Conservation (phyloP, 2,888 invertebrate species). For the Spodoptera picta region DNA sequence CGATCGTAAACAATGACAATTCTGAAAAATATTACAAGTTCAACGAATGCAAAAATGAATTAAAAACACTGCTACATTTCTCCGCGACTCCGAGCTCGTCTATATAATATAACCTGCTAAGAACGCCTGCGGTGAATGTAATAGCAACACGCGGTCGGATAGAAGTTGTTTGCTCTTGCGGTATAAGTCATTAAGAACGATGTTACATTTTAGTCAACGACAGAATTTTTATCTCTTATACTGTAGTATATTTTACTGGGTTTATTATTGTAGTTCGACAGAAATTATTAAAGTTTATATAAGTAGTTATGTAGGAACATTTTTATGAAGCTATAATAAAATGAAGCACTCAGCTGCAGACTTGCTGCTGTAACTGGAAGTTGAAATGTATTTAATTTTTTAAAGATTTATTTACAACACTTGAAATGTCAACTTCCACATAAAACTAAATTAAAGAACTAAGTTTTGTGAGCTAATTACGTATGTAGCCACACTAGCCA, state of each 20-base stretch:
- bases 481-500: too few species aligned
- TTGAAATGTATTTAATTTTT: background rate
- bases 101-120: background rate
- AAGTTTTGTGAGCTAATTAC: too few species aligned
- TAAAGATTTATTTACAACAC: background rate
- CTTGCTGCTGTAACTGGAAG: background rate
- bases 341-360: constrained; percentile 18
- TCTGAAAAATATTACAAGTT: background rate
- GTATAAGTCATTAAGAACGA: constrained; percentile 20
- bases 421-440: background rate
- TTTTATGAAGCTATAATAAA: constrained; percentile 25
- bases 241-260: background rate
- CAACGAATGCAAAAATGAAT: background rate
- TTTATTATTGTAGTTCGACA: constrained; percentile 21
- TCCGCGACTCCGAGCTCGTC: background rate
- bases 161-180: constrained; percentile 17
- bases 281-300: constrained; percentile 18
- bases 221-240: constrained; percentile 21
- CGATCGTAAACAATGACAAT: background rate
- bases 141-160: constrained; percentile 18
- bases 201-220: constrained; percentile 9
- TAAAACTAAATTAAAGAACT: background rate
- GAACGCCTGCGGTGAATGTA: constrained; percentile 21
- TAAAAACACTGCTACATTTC: constrained; percentile 2
- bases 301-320: constrained; percentile 13